Evolutionary conservation across 2,113 vertebrate genomes (phyloP), one percentile per base, ranked within the genome.

Genomic region (Mesoclemmys tuberculata): DNA sequence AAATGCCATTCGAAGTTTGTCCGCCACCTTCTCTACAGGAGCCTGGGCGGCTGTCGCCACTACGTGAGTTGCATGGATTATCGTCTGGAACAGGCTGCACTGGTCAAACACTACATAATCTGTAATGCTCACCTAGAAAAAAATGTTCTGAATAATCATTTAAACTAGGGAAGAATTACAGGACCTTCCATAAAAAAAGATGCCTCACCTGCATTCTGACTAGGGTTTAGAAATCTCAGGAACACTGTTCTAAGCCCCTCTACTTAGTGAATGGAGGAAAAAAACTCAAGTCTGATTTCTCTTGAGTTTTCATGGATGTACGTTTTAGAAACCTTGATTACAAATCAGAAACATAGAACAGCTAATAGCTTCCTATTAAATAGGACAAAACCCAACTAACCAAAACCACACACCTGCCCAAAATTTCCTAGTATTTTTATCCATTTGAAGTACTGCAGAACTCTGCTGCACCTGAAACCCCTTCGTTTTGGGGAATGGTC

Each of bases 61-160:
- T 0, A 99, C 99, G 24, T 99, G 99, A 0, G 99, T 99, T 87
- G 99, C 99, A 48, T 99, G 99, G 91, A 99, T 98, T 80, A 99
- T 98, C 0, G 99, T 99, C 98, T 99, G 99, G 98, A 99, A 99
- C 11, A 99, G 91, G 95, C 99, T 99, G 96, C 99, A 98, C 98
- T 99, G 99, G 95, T 99, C 99, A 41, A 99, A 99, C 75, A 99
- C 99, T 78, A 99, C 99, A 44, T 99, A 99, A 98, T 99, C 99
- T 0, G 99, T 99, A 93, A 99, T 99, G 97, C 99, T 99, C 95
- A 99, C 99, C 99, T 99, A 95, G 13, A 29, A 80, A 14, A n/a
- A 85, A 22, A 4, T 1, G 2, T 35, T 81, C 74, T 82, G 90
- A 13, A 86, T 77, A 84, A 93, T n/a, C 61, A 71, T 4, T 35